Base-by-base conservation (phyloP, 2,888 invertebrate genomes). In the Podotricha telesiphe region DNA sequence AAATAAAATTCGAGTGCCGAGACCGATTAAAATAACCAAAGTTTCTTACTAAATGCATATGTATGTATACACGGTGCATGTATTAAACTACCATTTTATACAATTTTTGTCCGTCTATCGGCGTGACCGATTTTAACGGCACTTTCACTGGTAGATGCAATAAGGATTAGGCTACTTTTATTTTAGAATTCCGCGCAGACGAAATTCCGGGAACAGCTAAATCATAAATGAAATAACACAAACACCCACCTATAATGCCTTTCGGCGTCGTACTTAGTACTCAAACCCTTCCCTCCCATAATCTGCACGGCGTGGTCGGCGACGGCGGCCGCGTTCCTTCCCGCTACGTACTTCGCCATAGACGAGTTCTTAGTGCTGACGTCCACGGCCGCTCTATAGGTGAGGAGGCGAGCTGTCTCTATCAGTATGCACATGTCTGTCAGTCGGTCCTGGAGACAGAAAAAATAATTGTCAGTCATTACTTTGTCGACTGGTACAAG, bases 301-400 rank as follows among this genome's bases (percentile, higher is more conserved):
- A 96, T 95, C 86, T 96, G 96, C 74, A 96, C 95, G 77, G 95
- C 94, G 89, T 95, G 93, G 84, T 96, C 96, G 34, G 96, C 91
- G 34, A 94, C 94, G 74, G 94, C 95, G 68, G 95, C 95, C 1
- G 96, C 96, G 76, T 94, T 94, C 78, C 95, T 94, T 1, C 96
- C 96, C 1, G 96, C 95, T 47, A 95, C 93, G 79, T 96, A 93
- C 86, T 96, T 96, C 4, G 96, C 96, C 95, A 96, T 96, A 0
- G 96, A 95, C 70, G 96, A 95, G 88, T 95, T 94, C 84, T 94
- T 94, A 0, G 95, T 94, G 75, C 93, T 93, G 15, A 94, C 89
- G 69, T 95, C 82, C 2, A 93, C 89, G 1, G 96, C 96, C 2
- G 96, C 96, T 69, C 95, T 93, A 93, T 95, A 95, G 0, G 95